A percentile compares a stretch with the other conserved stretches of the same genome.
phyloP scores from a whole-genome alignment of 2,797 vertebrate genomes.

The Amniataba percoides region DNA sequence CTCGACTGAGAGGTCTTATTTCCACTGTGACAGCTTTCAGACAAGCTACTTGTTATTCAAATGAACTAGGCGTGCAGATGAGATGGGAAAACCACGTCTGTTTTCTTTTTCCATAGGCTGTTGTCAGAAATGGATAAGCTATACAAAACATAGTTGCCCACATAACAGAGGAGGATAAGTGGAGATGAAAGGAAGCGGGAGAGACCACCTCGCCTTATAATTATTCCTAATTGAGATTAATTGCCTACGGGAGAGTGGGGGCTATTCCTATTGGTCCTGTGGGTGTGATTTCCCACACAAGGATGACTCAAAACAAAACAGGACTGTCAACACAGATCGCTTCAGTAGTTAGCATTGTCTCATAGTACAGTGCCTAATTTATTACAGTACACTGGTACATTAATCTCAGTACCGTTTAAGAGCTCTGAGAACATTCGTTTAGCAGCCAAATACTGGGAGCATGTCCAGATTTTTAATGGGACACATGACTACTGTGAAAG shows the following conservation, averaged over 20 bases:
- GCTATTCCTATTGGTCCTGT: conserved; percentile 41
- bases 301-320: conserved; percentile 64
- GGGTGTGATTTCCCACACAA: conserved; percentile 63
- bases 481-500: background rate
- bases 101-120: conserved; percentile 16
- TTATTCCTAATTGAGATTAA: conserved; percentile 74
- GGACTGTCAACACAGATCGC: conserved; percentile 35
- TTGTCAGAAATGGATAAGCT: conserved; percentile 24
- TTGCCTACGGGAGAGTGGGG: conserved; percentile 55
- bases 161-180: conserved; percentile 44
- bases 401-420: conserved; percentile 9
- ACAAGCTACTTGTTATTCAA: conserved; percentile 42
- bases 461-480: background rate
- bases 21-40: conserved; percentile 10
- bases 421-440: background rate
- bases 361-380: conserved; percentile 19
- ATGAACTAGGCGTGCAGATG: conserved; percentile 14
- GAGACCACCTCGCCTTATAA: conserved; percentile 57
- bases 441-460: background rate
- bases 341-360: conserved; percentile 25
- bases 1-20: conserved; percentile 5
- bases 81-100: background rate
- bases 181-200: conserved; percentile 63
- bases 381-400: conserved; percentile 26
- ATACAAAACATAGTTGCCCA: conserved; percentile 33